Conservation (phyloP, 2,797 vertebrate genomes). For the Pyrocephalus nanus region DNA sequence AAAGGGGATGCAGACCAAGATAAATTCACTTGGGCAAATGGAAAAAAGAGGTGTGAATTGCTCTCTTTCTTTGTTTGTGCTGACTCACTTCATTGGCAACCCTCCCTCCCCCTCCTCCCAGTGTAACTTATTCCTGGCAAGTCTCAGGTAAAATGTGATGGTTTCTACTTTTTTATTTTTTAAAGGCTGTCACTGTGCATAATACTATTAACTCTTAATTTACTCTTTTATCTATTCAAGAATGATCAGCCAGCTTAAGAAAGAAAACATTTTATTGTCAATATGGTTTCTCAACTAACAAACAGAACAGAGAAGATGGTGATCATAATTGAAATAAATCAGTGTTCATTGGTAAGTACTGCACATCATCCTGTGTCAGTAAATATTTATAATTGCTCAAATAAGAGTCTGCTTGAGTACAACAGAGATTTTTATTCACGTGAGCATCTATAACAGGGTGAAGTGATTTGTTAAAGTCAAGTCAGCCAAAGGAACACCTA, state of each 20-base stretch:
- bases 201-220: neutral
- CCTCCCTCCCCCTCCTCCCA: neutral
- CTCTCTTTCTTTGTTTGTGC: neutral
- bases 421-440: slow-evolving; percentile 29
- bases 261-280: neutral
- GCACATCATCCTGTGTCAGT: neutral
- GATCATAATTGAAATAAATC: neutral
- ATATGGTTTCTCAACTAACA: neutral
- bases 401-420: neutral
- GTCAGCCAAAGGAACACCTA: slow-evolving; percentile 47
- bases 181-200: neutral
- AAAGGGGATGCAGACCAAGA: neutral
- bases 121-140: neutral
- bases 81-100: neutral
- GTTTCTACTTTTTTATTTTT: neutral
- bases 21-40: neutral
- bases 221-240: neutral
- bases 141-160: neutral
- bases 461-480: slow-evolving; percentile 62
- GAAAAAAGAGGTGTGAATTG: neutral
- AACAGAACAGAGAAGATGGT: neutral
- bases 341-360: neutral
- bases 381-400: slow-evolving; percentile 3
- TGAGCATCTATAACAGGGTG: neutral
- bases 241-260: neutral